Evolutionary conservation across 2,113 vertebrate species (phyloP), one percentile per base, ranked within the genome.

Genomic region (Penelope pileata): DNA sequence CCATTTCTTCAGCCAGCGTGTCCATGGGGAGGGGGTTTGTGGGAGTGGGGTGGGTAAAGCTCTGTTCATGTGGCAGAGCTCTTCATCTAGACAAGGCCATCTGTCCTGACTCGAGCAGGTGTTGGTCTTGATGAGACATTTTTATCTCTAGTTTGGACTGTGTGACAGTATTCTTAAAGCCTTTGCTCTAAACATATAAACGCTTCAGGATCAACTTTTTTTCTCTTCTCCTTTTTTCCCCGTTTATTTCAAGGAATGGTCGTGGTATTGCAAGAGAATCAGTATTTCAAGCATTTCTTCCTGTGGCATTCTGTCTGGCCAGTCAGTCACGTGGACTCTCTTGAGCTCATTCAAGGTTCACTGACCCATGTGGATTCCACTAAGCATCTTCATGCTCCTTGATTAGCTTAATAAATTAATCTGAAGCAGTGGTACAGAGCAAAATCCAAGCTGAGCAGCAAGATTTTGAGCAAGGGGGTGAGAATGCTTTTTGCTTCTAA

Each of bases 401-500:
- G 91, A 87, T 83, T 92, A 89, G 48, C 53, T 83, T 27, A 87
- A 69, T 87, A 83, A 85, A 91, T 84, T 62, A 83, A 87, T 85
- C 62, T 83, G 67, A 69, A 82, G 10, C 69, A 82, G 43, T 1
- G 1, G 34, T 43, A 45, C 27, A 34, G 45, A 69, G 36, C 32
- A 83, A 91, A 85, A 54, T 69, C 38, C 32, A 85, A 90, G 70
- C 50, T 10, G 10, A 77, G 15, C 9, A 6, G 29, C 29, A 74
- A 53, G 34, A 36, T 66, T 88, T 88, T 80, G 53, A 90, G 68
- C 67, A 80, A 9, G n/a, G 21, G 30, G 45, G 56, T 79, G 67
- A 73, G 24, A 15, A 10, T 69, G 48, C 19, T 45, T 92, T n/a
- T 87, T 92, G 10, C 23, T 47, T 79, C 76, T 83, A 77, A n/a